Evolutionary conservation across 2,113 vertebrate species (phyloP), one percentile per base, ranked within the genome.

Genomic region (Phocoena sinus): DNA sequence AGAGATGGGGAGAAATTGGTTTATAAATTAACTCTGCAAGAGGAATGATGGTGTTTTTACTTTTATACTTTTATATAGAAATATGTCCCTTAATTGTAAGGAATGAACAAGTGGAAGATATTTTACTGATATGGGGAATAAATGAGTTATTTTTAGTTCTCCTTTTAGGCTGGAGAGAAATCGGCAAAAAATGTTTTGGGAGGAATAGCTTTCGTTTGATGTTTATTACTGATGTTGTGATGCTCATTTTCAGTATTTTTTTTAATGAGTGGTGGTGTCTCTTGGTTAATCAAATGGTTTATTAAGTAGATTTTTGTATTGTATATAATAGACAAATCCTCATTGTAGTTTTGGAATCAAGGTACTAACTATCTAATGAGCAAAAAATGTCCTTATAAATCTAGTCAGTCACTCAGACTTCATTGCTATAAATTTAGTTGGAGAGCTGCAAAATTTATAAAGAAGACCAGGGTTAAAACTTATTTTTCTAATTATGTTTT

Each of bases 401-500:
- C 44, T 62, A 74, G 28, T 91, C 18, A 83, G n/a, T 91, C 31
- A 85, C 23, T 8, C 9, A 67, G n/a, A 60, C 6, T 94, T 13
- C 65, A 50, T 71, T 21, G 89, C 31, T 23, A 68, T 31, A 91
- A 86, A 89, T 87, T 94, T 91, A 83, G 3, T 88, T 92, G 60
- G 58, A 89, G 47, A 96, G 36, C 67, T 95, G 13, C 33, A 87
- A 44, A 94, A 91, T 68, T 26, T 62, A 62, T n/a, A 62, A 26
- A 71, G 53, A 68, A 95, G n/a, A 79, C 21, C 10, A 70, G 18
- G 20, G 20, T 92, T 73, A 91, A 77, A 77, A 67, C 14, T 96
- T 77, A 15, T 5, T 80, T 97, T 97, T 87, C 23, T 4, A 84
- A 17, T 65, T 96, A 58, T 76, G 3, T 96, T 83, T 95, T 31